Percentiles rank a stretch among this genome's conserved stretches.
Conservation (phyloP, 1,140 invertebrate species). For the Heterodera schachtii region DNA sequence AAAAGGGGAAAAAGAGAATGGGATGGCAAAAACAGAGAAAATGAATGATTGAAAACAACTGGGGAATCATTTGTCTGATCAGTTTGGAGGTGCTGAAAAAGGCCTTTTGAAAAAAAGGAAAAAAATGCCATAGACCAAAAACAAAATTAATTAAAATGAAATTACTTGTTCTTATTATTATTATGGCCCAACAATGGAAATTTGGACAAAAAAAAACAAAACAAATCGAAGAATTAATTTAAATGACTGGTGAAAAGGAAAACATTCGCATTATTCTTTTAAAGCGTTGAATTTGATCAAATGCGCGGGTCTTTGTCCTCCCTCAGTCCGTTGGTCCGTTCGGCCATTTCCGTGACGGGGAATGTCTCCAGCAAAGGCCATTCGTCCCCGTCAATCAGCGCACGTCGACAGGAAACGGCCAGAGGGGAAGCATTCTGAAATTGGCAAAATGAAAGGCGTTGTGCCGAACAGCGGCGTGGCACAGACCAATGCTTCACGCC, state of each 20-base stretch:
- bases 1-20: no score
- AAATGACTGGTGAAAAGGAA: background rate
- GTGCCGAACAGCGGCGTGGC: background rate
- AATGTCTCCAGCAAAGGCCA: slow-evolving; percentile 31
- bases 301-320: slow-evolving; percentile 18
- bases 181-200: no score
- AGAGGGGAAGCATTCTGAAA: background rate
- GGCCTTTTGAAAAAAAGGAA: no score
- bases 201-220: no score
- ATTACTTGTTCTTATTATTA: no score
- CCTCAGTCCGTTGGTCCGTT: slow-evolving; percentile 22
- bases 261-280: background rate
- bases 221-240: no score
- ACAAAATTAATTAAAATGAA: no score
- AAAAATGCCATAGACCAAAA: no score
- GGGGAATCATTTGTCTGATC: no score
- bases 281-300: background rate
- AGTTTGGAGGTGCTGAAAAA: no score
- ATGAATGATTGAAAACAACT: no score
- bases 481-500: slow-evolving; percentile 27
- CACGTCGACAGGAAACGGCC: background rate
- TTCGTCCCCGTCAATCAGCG: slow-evolving; percentile 24
- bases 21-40: no score
- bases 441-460: background rate
- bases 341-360: slow-evolving; percentile 1